Evolutionary conservation across 2,797 vertebrate species (phyloP), one percentile per base, ranked within the genome.

Genomic region (Anguilla obscura): DNA sequence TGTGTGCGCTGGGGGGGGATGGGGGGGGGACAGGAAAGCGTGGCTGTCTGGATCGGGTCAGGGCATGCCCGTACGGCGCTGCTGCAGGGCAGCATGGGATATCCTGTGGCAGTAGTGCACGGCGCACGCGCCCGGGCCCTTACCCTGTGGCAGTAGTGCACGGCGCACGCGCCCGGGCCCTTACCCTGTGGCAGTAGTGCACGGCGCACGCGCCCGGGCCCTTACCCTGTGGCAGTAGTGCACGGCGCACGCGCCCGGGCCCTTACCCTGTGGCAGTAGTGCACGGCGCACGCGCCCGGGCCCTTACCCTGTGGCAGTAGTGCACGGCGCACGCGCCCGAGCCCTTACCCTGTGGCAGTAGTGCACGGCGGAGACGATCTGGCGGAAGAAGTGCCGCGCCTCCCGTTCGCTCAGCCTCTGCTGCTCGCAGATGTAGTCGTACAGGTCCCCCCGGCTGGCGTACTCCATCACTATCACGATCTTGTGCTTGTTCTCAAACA

Each of bases 381-480:
- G 98, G 36, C 98, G 95, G 95, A 99, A 99, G 96, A 98, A 97
- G 89, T 97, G 96, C 0, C 98, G 95, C 0, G 98, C 96, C 14
- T 99, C 97, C 0, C 90, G 95, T 86, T 99, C 98, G 0, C 94
- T 91, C 89, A 99, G 95, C 79, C 89, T 95, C 92, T 95, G 97
- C 89, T 95, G 94, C 91, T 98, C 97, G 0, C 96, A 97, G 94
- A 99, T 96, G 95, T 98, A 97, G 88, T 99, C 98, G 0, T 98
- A 99, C 74, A 99, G 96, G 90, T 99, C 98, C 0, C 98, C 98
- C 9, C 92, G 94, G 94, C 97, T 98, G 92, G 98, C 98, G 0
- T 98, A 99, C 80, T 99, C 98, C 98, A 99, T 99, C 93, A 99
- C 97, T 0, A 99, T 99, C 91, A 99, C 98, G 0, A 99, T 99